Percentiles rank a stretch among this genome's conserved stretches.
Evolutionary conservation across 2,797 vertebrate species (phyloP).

Genomic region (Peromyscus melanophrys): DNA sequence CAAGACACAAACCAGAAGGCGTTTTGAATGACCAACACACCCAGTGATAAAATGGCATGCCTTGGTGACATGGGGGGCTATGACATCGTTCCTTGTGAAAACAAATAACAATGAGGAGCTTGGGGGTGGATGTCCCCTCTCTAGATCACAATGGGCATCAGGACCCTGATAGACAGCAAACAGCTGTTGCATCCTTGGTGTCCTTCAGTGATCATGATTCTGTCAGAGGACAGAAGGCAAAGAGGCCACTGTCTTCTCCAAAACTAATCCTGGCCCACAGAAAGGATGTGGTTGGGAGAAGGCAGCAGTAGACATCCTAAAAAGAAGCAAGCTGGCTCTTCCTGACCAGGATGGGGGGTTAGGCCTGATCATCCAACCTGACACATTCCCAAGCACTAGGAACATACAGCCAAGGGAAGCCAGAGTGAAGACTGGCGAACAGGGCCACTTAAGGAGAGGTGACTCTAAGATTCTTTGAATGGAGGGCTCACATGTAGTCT

Average conservation of each 20-base stretch:
- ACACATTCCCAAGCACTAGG: background rate
- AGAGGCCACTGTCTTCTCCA: background rate
- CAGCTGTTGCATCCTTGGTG: background rate
- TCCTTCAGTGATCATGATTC: background rate
- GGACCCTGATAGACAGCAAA: background rate
- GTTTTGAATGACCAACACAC: background rate
- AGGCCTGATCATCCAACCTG: background rate
- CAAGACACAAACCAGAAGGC: constrained; percentile 25
- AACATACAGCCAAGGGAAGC: constrained; percentile 8
- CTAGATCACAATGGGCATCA: background rate
- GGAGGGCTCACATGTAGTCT: background rate
- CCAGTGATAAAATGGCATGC: background rate
- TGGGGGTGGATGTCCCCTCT: background rate
- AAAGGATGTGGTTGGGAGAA: background rate
- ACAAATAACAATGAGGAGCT: background rate
- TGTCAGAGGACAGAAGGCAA: background rate
- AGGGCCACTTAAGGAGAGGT: background rate
- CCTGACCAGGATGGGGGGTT: background rate
- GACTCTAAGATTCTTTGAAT: background rate
- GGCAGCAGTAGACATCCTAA: no score
- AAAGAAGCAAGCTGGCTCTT: background rate
- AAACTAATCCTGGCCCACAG: background rate
- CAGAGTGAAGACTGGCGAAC: background rate
- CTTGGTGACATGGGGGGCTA: background rate
- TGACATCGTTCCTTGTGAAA: constrained; percentile 44